Evolutionary conservation across 2,113 vertebrate species (phyloP).

Genomic region (Thamnophis sirtalis): DNA sequence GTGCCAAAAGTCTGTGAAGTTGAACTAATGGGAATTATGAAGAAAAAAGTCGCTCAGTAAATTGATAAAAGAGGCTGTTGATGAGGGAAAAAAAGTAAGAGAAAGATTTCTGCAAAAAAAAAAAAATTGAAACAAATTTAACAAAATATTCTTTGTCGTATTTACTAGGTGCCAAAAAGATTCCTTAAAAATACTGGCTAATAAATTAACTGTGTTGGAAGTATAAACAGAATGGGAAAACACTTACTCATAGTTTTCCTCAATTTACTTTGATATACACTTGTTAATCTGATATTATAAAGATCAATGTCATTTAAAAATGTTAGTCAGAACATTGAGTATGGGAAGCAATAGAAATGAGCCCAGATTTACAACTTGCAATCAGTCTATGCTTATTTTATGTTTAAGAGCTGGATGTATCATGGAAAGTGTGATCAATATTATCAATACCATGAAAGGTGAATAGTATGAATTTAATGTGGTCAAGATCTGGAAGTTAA

Average conservation of each 20-base stretch:
- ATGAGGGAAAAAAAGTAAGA: background rate
- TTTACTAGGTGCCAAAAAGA: background rate
- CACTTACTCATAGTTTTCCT: background rate
- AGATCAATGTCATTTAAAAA: background rate
- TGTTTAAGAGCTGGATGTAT: background rate
- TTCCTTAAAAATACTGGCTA: background rate
- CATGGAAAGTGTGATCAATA: background rate
- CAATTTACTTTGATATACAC: background rate
- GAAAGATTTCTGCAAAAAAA: background rate
- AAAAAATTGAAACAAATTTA: background rate
- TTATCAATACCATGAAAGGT: background rate
- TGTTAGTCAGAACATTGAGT: background rate
- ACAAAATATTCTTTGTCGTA: background rate
- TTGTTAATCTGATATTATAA: background rate
- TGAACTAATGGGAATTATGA: background rate
- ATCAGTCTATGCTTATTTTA: background rate
- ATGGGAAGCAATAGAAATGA: background rate
- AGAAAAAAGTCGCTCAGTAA: background rate
- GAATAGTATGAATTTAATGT: background rate
- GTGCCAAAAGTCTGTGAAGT: background rate
- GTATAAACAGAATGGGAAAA: background rate
- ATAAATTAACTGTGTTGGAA: background rate
- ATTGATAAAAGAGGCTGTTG: background rate
- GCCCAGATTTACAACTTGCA: background rate
- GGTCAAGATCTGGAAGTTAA: background rate